Evolutionary conservation across 2,888 invertebrate genomes (phyloP), one percentile per base, ranked within the genome.

Genomic region (Coelinius sp.): DNA sequence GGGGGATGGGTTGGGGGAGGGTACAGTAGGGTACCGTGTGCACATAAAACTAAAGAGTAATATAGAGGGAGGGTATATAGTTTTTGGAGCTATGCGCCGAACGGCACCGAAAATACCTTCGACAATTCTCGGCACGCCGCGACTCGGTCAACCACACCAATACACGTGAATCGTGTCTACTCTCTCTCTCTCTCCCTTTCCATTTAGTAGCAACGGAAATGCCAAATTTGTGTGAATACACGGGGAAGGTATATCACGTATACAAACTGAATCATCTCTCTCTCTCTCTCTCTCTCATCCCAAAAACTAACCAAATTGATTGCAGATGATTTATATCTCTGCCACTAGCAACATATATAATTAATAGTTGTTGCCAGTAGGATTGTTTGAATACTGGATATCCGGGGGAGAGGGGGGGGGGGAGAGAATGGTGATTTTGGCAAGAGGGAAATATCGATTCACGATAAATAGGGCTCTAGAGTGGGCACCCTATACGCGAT

Each of bases 321-420:
- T 81, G 81, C 82, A 80, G 68, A 75, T 83, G 83, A 85, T 84
- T 85, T 84, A 85, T 83, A 82, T 76, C 80, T 27, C 79, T 81
- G 83, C 81, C 82, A 81, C 78, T 68, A 76, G 82, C 84, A 84
- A 82, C 80, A 81, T 83, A 83, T 76, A 75, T 80, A 85, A 85
- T 85, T 84, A 85, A 85, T 85, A 82, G 79, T 78, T 78, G 81
- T 77, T 79, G 79, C 80, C 78, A 78, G 78, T 78, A 77, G 80
- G 79, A 82, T 83, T 83, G 81, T 82, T 81, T 77, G 78, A 78
- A 65, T 68, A 46, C 38, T n/a, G 62, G 63, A 59, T 31, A 14
- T 2, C n/a, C 31, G 49, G 41, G 27, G 56, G 71, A 35, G 46
- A 46, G 66, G 35, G 56, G 46, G 53, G 27, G 35, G 31, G 25